A percentile compares a stretch with the other conserved stretches of the same genome.
phyloP scores from a whole-genome alignment of 37 sponge, comb jelly and placozoan genomes.

The Ephydatia muelleri region DNA sequence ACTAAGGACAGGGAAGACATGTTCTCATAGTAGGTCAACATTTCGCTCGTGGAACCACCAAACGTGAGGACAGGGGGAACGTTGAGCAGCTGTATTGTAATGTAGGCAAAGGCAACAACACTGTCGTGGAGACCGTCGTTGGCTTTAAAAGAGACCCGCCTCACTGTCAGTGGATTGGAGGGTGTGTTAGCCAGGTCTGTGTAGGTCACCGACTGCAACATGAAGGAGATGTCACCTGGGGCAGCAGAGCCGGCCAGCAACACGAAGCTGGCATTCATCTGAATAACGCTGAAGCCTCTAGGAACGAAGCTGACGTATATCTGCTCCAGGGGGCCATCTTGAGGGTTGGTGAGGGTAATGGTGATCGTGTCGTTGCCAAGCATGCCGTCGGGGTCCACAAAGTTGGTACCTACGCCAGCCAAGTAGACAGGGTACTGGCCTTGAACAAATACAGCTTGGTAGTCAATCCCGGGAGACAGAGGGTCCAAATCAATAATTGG shows the following conservation, averaged over 20 bases:
- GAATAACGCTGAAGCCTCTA: neutral
- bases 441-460: conserved; percentile 52
- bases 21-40: conserved; percentile 45
- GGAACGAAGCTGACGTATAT: neutral
- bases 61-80: conserved; percentile 64
- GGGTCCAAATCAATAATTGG: conserved; percentile 12
- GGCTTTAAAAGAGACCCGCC: conserved; percentile 44
- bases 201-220: conserved; percentile 47
- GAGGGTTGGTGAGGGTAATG: conserved; percentile 41
- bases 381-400: conserved; percentile 61
- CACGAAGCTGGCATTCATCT: neutral
- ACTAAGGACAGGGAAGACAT: conserved; percentile 26
- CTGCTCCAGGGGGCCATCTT: conserved; percentile 48
- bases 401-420: conserved; percentile 21
- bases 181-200: conserved; percentile 68
- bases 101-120: conserved; percentile 9
- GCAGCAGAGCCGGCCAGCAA: conserved; percentile 46
- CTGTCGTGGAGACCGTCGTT: conserved; percentile 56
- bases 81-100: conserved; percentile 47
- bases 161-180: neutral
- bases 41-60: conserved; percentile 1
- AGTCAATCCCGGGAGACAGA: conserved; percentile 19
- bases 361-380: conserved; percentile 23
- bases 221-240: conserved; percentile 36
- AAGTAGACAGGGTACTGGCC: conserved; percentile 40